Evolutionary conservation across 2,888 invertebrate species (phyloP).

Genomic region (Schizaphis graminum): DNA sequence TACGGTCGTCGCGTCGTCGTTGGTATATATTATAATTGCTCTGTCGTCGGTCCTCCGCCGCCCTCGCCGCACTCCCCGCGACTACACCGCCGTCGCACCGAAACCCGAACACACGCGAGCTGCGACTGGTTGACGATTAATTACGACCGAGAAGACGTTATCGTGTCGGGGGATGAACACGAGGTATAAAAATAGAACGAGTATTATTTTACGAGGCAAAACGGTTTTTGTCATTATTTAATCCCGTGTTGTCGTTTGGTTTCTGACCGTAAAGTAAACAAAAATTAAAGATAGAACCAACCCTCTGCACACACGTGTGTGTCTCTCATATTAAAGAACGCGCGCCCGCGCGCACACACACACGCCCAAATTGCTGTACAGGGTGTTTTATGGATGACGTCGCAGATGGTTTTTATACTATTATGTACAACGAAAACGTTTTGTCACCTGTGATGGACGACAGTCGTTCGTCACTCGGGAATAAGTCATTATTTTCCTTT

Average conservation of each 20-base stretch:
- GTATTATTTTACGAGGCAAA: conserved; percentile 46
- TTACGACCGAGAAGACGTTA: conserved; percentile 16
- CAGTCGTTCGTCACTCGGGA: neutral
- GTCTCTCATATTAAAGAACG: neutral
- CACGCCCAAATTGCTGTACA: neutral
- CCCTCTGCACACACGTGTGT: conserved; percentile 9
- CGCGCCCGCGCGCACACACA: neutral
- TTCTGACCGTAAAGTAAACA: conserved; percentile 45
- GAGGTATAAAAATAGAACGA: conserved; percentile 32
- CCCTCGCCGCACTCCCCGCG: neutral
- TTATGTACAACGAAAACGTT: conserved; percentile 38
- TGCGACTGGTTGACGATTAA: conserved; percentile 25
- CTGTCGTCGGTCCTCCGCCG: neutral
- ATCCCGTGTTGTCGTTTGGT: conserved; percentile 50
- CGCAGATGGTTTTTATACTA: neutral
- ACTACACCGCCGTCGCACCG: neutral
- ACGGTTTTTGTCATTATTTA: conserved; percentile 47
- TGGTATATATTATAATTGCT: neutral
- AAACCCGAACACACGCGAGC: neutral
- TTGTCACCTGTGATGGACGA: conserved; percentile 45
- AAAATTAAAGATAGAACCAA: conserved; percentile 50
- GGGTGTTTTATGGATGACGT: conserved; percentile 21
- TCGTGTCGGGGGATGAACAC: neutral
- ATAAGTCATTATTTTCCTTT: neutral
- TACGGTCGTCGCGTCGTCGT: neutral